phyloP scores from a whole-genome alignment of 2,113 vertebrate genomes.

The Albula goreensis region DNA sequence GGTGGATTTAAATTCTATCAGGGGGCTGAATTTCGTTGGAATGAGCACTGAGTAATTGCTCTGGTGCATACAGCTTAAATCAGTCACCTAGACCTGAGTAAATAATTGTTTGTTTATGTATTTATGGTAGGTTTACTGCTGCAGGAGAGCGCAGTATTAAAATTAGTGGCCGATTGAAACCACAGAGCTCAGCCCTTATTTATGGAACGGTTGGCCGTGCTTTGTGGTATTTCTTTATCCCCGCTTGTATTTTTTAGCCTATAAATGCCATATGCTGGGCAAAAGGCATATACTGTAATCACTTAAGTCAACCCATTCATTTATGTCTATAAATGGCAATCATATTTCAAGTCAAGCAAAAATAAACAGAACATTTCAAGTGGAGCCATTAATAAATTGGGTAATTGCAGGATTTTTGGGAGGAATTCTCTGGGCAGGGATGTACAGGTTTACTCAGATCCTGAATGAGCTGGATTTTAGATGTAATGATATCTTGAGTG shows the following conservation, averaged over 20 bases:
- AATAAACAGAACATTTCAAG: background rate
- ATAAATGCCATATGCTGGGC: background rate
- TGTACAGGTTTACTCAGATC: background rate
- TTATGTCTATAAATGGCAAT: conserved; percentile 25
- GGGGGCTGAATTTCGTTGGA: background rate
- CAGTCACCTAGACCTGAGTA: background rate
- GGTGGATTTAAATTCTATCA: background rate
- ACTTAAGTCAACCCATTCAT: conserved; percentile 33
- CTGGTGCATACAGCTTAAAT: background rate
- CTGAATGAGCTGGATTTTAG: background rate
- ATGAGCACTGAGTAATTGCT: background rate
- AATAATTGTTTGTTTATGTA: background rate
- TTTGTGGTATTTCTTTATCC: conserved; percentile 11
- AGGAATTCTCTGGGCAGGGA: background rate
- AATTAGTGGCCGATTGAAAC: background rate
- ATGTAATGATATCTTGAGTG: background rate
- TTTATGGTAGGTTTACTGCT: background rate
- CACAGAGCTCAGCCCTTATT: conserved; percentile 11
- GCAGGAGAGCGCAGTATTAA: background rate
- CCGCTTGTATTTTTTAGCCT: background rate
- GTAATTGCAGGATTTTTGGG: background rate
- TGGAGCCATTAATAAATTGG: background rate
- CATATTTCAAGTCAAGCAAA: background rate
- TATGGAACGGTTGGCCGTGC: background rate
- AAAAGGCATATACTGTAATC: conserved; percentile 28